Conservation (phyloP, 2,888 invertebrate genomes). For the Scaptodrosophila latifasciaeformis region DNA sequence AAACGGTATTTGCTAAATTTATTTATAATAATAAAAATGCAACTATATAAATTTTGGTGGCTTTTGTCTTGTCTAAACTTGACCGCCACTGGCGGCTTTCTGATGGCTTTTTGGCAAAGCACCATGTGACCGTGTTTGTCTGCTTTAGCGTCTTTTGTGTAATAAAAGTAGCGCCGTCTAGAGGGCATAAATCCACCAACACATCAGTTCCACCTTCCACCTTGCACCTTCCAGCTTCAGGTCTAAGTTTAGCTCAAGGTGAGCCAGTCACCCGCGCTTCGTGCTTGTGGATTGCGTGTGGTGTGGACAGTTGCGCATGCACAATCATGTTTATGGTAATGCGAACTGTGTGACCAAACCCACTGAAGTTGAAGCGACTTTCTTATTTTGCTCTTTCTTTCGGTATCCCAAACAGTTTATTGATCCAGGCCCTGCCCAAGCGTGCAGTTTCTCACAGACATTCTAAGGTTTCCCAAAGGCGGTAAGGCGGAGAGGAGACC, state of each 20-base stretch:
- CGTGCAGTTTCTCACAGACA: constrained; percentile 52
- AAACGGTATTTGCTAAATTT: constrained; percentile 43
- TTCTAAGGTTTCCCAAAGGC: constrained; percentile 39
- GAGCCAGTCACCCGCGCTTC: constrained; percentile 34
- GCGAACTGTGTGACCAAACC: constrained; percentile 48
- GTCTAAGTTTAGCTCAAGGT: too few relatives aligned
- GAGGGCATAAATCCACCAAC: too few relatives aligned
- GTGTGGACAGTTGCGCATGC: constrained; percentile 43
- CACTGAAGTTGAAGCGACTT: too few relatives aligned
- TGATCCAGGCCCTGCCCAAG: constrained; percentile 13
- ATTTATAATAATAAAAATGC: constrained; percentile 19
- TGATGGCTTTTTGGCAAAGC: constrained; percentile 33
- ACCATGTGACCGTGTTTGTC: constrained; percentile 24
- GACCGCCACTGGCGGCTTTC: constrained; percentile 14
- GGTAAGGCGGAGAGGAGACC: too few relatives aligned
- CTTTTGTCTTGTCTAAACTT: constrained; percentile 41
- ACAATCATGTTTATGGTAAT: constrained; percentile 61
- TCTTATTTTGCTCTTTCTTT: constrained; percentile 1
- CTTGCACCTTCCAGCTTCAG: too few relatives aligned
- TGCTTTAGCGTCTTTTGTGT: too few relatives aligned
- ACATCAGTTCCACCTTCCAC: too few relatives aligned
- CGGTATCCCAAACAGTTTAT: constrained; percentile 1
- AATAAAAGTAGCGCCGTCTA: too few relatives aligned
- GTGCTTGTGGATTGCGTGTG: constrained; percentile 36
- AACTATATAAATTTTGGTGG: constrained; percentile 12